Conservation (phyloP, 2,113 vertebrate genomes). For the Zingel zingel region DNA sequence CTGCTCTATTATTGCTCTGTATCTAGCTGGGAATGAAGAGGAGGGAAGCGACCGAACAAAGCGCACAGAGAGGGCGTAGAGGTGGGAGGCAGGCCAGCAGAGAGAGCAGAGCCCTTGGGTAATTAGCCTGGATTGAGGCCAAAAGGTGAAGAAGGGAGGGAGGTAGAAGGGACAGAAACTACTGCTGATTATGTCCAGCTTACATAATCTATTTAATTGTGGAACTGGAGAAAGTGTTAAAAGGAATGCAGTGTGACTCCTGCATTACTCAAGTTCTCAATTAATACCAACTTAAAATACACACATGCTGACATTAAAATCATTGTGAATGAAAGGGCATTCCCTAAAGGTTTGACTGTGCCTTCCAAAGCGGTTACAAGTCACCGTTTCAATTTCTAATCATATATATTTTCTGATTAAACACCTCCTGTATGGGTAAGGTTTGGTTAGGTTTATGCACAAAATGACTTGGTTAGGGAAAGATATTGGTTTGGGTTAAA, state of each 20-base stretch:
- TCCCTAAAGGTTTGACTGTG: not conserved
- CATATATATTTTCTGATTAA: not conserved
- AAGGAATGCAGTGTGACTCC: not conserved
- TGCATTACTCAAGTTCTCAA: not conserved
- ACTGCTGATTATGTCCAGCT: constrained; percentile 40
- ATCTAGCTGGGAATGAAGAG: constrained; percentile 55
- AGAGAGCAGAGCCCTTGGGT: constrained; percentile 66
- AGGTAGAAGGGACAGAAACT: constrained; percentile 16
- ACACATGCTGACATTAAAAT: not conserved
- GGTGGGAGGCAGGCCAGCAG: constrained; percentile 26
- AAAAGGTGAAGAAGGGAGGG: constrained; percentile 64
- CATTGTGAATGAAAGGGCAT: too few species aligned
- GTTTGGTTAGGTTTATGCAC: not conserved
- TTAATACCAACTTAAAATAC: not conserved
- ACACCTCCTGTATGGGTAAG: not conserved
- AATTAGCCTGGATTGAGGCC: constrained; percentile 78
- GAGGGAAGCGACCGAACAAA: constrained; percentile 54
- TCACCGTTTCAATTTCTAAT: not conserved
- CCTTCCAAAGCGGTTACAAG: not conserved
- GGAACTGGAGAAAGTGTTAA: not conserved
- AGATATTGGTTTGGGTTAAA: not conserved
- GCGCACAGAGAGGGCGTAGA: constrained; percentile 40
- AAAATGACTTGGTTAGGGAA: not conserved
- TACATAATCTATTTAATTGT: constrained; percentile 35
- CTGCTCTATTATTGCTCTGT: constrained; percentile 71